These are phyloP conservation scores for Papilio aristodemus DNA, from an alignment of 1,140 invertebrate species.

Conservation along the genomic window DNA sequence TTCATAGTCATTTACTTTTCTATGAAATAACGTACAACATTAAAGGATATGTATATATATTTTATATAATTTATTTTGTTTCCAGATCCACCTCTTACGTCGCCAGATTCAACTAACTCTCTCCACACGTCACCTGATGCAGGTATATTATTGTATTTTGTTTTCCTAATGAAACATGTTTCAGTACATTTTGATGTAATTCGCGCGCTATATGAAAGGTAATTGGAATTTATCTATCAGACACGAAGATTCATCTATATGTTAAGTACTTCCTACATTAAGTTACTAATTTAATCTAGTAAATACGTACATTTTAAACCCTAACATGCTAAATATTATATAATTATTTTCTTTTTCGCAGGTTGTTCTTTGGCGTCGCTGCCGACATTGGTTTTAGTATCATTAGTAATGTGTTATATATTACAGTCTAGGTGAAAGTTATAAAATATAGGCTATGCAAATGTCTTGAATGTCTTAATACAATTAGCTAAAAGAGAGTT, in stretches of 20 bases:
- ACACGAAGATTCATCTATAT: too few species aligned
- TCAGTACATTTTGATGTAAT: background rate
- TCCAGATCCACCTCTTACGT: conserved; percentile 44
- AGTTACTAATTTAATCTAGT: too few species aligned
- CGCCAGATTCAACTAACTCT: conserved; percentile 38
- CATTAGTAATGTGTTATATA: conserved; percentile 10
- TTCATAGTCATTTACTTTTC: too few species aligned
- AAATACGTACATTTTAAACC: background rate
- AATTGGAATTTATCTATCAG: too few species aligned
- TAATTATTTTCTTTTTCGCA: conserved; percentile 20
- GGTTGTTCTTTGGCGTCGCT: background rate
- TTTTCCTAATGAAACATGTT: background rate
- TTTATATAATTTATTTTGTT: too few species aligned
- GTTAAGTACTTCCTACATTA: too few species aligned
- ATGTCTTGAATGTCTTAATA: background rate
- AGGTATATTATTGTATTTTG: conserved; percentile 41
- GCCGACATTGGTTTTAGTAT: background rate
- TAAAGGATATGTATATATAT: too few species aligned
- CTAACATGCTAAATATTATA: background rate
- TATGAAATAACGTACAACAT: too few species aligned
- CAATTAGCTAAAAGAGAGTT: background rate
- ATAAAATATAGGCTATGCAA: background rate
- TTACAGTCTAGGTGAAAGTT: conserved; percentile 28
- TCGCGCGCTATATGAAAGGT: background rate
- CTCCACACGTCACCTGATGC: conserved; percentile 35